Percentiles rank a stretch among this genome's conserved stretches.
Conservation (phyloP, 2,113 vertebrate species). For the Perognathus longimembris region DNA sequence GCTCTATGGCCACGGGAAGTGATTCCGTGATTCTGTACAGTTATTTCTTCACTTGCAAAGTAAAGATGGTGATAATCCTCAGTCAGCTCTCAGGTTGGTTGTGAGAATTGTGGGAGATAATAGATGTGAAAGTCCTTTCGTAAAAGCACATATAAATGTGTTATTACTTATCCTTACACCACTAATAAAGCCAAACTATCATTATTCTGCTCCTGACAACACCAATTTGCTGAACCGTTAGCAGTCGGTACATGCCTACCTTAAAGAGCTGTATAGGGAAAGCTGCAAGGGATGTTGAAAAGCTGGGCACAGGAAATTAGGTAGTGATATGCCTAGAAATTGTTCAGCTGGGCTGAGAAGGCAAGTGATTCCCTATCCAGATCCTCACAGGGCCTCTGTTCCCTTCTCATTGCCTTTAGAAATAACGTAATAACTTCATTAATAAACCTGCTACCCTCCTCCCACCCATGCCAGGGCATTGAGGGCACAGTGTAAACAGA, state of each 20-base stretch:
- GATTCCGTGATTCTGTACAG: not conserved
- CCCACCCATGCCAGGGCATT: not conserved
- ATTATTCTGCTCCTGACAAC: constrained; percentile 28
- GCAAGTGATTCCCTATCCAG: not conserved
- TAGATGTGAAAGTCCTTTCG: not conserved
- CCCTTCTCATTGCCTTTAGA: not conserved
- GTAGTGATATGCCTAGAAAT: not conserved
- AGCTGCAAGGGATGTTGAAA: not conserved
- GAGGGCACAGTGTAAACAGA: not conserved
- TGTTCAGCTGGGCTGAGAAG: not conserved
- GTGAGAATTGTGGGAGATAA: not conserved
- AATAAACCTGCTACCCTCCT: constrained; percentile 23
- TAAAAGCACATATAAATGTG: not conserved
- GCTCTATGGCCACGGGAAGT: not conserved
- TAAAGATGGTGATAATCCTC: not conserved
- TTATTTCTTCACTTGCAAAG: not conserved
- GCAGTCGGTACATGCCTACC: not conserved
- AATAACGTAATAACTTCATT: constrained; percentile 44
- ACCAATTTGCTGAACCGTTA: constrained; percentile 48
- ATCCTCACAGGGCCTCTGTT: not conserved
- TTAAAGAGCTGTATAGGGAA: not conserved
- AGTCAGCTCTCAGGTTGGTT: not conserved
- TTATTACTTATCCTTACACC: constrained; percentile 7
- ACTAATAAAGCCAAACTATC: not conserved
- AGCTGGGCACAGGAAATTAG: not conserved